phyloP scores from a whole-genome alignment of 2,888 invertebrate species.

The Tenthredo distinguenda region DNA sequence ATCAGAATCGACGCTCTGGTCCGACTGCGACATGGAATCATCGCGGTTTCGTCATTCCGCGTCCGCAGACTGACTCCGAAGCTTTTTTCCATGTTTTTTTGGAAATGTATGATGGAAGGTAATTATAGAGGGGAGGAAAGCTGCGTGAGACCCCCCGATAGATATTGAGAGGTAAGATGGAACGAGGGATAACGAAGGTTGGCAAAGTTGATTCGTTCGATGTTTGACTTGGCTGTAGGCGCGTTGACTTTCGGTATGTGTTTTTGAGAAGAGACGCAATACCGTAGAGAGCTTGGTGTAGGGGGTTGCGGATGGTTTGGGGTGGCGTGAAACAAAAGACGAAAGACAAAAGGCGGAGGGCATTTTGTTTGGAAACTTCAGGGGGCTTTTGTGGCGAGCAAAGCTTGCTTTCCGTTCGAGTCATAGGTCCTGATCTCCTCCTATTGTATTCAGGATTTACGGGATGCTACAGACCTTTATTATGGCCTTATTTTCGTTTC shows the following conservation, averaged over 20 bases:
- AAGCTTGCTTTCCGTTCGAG: conserved; percentile 47
- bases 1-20: background rate
- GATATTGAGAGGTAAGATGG: conserved; percentile 14
- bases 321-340: conserved; percentile 29
- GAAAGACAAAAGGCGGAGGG: conserved; percentile 49
- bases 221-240: conserved; percentile 30
- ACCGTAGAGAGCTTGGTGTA: background rate
- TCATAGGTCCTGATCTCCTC: conserved; percentile 45
- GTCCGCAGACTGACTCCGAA: background rate
- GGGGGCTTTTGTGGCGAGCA: conserved; percentile 47
- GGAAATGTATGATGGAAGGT: background rate
- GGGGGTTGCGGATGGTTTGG: background rate
- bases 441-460: conserved; percentile 39
- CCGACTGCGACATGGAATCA: background rate
- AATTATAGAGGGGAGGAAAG: background rate
- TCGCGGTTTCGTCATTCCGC: background rate
- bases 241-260: background rate
- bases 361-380: conserved; percentile 38
- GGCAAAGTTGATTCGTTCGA: conserved; percentile 11
- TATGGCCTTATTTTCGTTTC: conserved; percentile 42
- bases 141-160: background rate
- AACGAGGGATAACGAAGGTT: conserved; percentile 19
- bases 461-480: conserved; percentile 20
- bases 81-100: background rate
- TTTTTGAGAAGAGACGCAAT: conserved; percentile 30